These are phyloP conservation scores for Ochotona curzoniae DNA, from an alignment of 2,113 vertebrate species.

Conservation along the genomic window DNA sequence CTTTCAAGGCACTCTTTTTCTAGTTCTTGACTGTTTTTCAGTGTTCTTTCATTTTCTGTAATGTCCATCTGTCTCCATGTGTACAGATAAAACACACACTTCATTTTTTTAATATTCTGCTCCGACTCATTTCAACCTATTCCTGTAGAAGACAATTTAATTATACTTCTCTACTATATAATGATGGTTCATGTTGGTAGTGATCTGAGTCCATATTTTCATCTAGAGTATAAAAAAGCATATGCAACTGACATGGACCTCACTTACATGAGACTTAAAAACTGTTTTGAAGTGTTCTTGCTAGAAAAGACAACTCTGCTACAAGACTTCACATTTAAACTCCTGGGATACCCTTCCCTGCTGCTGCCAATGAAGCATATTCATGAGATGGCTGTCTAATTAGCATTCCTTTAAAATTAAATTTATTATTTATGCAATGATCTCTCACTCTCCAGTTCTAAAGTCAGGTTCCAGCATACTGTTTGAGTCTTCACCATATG, in stretches of 20 bases:
- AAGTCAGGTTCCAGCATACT: constrained; percentile 49
- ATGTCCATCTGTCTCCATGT: background rate
- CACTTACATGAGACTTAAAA: background rate
- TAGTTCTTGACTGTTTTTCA: background rate
- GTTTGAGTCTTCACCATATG: constrained; percentile 35
- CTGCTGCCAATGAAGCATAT: background rate
- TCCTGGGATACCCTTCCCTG: background rate
- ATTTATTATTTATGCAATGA: constrained; percentile 38
- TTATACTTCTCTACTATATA: background rate
- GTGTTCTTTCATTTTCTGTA: background rate
- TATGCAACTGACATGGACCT: background rate
- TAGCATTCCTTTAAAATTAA: constrained; percentile 52
- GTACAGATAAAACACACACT: background rate
- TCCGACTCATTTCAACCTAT: background rate
- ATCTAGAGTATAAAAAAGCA: background rate
- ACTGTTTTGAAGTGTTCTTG: background rate
- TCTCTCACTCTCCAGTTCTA: background rate
- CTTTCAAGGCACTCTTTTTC: background rate
- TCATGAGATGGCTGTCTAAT: background rate
- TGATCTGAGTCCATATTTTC: background rate
- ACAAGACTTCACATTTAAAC: background rate
- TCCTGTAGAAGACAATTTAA: background rate
- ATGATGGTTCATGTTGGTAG: background rate
- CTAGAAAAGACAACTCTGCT: background rate
- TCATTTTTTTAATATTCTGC: background rate